Base-by-base conservation (phyloP, 2,888 invertebrate species). In the Sclerodermus sp. region DNA sequence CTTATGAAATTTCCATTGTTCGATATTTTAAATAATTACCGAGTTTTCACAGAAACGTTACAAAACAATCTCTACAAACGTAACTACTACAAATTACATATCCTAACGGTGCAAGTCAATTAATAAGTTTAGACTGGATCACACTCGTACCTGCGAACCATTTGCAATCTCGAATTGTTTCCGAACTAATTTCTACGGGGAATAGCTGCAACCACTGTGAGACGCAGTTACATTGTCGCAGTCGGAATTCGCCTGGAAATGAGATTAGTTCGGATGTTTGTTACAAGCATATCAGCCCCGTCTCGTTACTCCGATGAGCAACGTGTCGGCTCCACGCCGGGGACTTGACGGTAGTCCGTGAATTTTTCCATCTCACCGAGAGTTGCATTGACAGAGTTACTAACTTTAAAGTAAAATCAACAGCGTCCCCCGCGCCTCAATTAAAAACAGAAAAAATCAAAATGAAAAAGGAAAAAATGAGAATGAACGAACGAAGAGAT, bases 181-280 rank as follows among this genome's bases (percentile, higher is more conserved):
- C 32, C 47, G 37, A 62, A 62, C 58, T 62, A 62, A 62, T 62
- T 62, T 60, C 60, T 55, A 51, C 51, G 53, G 13, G 39, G 48
- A 54, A 47, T 44, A 42, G 50, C 46, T 42, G 47, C 36, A 12
- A 12, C 13, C 32, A 42, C 29, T 4, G 32, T 12, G 16, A 12
- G 17, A 32, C 40, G 18, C 39, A 55, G 61, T 62, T 62, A 62
- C 63, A 62, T 55, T 62, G 64, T 67, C 68, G 49, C 50, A 56
- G 56, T 58, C 63, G 62, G 62, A 63, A 57, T 46, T 55, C 51
- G 45, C 48, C 47, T 43, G 36, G 51, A 55, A 70, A 71, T 69
- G 67, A 70, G 70, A 71, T 72, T 72, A 70, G 72, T 72, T 72
- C 47, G 57, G 50, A 55, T 55, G 59, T 53, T 63, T 51, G 58